Evolutionary conservation across 1,140 invertebrate species (phyloP), one percentile per base, ranked within the genome.

Genomic region (Octopus bimaculoides): DNA sequence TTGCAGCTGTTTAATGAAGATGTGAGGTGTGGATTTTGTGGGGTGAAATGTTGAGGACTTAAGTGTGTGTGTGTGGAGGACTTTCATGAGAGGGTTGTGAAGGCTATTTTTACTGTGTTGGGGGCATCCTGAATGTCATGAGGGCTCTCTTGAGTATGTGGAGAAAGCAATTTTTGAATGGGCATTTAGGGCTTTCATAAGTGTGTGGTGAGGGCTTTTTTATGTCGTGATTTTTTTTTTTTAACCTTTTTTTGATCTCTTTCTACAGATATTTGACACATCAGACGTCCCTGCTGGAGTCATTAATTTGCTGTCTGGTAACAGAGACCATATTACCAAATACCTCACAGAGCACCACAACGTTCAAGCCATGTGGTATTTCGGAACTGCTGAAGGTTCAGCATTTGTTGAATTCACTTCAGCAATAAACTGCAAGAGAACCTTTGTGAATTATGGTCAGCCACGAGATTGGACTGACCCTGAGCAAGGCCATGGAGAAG

Each of bases 251-350:
- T 61, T 61, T 17, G 17, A 61, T 61, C 14, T 41, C 73, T 52
- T 80, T 79, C 80, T 81, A 4, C 82, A 92, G 91, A 85, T 92
- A 75, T 88, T 92, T 84, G 90, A 92, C 56, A 91, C 91, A 1
- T 91, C 90, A 7, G 91, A 92, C 82, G 78, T 92, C 12, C 91
- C 91, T 77, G 90, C 85, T 56, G 91, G 91, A 54, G 91, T 92
- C 9, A 86, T 92, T 10, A 92, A 92, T 85, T 91, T 92, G 75
- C 78, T 92, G 5, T 91, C 91, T 53, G 92, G 92, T 12, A 84
- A 88, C 81, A 76, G 87, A n/a, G 87, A 91, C 76, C 88, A 91
- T 80, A 81, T 92, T 77, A 86, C 89, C 52, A 89, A 88, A 78
- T 88, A 89, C 77, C 82, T 92, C 54, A 81, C 89, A 12, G 90